Evolutionary conservation across 2,888 invertebrate species (phyloP), one percentile per base, ranked within the genome.

Genomic region (Ceratothoa steindachneri): DNA sequence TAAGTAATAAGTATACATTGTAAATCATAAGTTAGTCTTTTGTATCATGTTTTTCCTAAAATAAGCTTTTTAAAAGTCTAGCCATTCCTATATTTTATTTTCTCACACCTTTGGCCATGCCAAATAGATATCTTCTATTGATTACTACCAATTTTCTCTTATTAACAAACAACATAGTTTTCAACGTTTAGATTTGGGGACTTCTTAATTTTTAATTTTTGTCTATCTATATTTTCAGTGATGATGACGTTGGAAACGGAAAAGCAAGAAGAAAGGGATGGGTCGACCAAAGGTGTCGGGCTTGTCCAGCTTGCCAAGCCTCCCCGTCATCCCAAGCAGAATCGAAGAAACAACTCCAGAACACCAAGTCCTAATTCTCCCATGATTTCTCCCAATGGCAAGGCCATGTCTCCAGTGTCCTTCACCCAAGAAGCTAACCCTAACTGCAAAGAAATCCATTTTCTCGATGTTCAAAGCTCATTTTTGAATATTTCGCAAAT

Each of bases 161-260:
- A n/a, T n/a, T n/a, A n/a, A n/a, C n/a, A n/a, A n/a, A n/a, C n/a
- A n/a, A n/a, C n/a, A n/a, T n/a, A n/a, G n/a, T n/a, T n/a, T n/a
- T n/a, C n/a, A n/a, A n/a, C n/a, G n/a, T n/a, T n/a, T n/a, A n/a
- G n/a, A n/a, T n/a, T n/a, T n/a, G n/a, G n/a, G n/a, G n/a, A n/a
- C n/a, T n/a, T n/a, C n/a, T n/a, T n/a, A n/a, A n/a, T n/a, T n/a
- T n/a, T n/a, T n/a, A n/a, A n/a, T n/a, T n/a, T n/a, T n/a, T n/a
- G n/a, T n/a, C n/a, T n/a, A n/a, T n/a, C n/a, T n/a, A n/a, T n/a
- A 22, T 60, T 60, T 1, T 1, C 60, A 60, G 60, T 24, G 2
- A 60, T 60, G 60, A 60, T 60, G 60, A 60, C 60, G 27, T 60
- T 60, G 27, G 60, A 24, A 60, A 60, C 22, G 12, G 22, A 24